Evolutionary conservation across 2,797 vertebrate genomes (phyloP), one percentile per base, ranked within the genome.

Genomic region (Columba guinea): DNA sequence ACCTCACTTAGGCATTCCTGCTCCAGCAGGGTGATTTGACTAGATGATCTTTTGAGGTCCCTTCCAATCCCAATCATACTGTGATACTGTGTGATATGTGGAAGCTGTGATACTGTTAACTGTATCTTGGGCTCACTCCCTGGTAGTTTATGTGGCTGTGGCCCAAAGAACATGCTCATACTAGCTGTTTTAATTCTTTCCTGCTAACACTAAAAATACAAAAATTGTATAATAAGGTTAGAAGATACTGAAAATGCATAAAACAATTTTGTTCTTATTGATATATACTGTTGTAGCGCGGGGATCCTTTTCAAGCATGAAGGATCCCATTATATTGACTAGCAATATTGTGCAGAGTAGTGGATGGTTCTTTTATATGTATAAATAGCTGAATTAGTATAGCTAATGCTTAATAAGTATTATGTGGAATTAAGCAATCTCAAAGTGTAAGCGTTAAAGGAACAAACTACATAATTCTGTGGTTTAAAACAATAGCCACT

Each of bases 351-450:
- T 46, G 22, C 11, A 24, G 74, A 83, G 80, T 46, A 46, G 44
- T 70, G 60, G 49, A 52, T 63, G 17, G 26, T 64, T 90, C 16
- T 89, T 90, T 79, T 67, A 34, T 83, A 34, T 2, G 1, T 91
- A 46, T 73, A 78, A 90, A 82, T 87, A 73, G 51, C 75, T 90
- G 86, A 82, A 79, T 92, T 79, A 84, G 37, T 34, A 58, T 55
- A 79, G 56, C 28, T 53, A 79, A 77, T 93, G 77, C 85, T 90
- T 92, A 80, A 8, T 91, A 89, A 91, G 27, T 67, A 23, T 81
- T 81, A 52, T 49, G 46, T 88, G 63, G 60, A 87, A 71, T 79
- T 79, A 93, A 79, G 70, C 27, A 32, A 15, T 89, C 55, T 93
- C 83, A 63, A 75, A 94, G 76, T 28, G n/a, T 53, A 69, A 90